A percentile compares a stretch with the other conserved stretches of the same genome.
These are phyloP conservation scores for Sebastolobus alascanus DNA, from an alignment of 2,797 vertebrate species.

Conservation along the genomic window DNA sequence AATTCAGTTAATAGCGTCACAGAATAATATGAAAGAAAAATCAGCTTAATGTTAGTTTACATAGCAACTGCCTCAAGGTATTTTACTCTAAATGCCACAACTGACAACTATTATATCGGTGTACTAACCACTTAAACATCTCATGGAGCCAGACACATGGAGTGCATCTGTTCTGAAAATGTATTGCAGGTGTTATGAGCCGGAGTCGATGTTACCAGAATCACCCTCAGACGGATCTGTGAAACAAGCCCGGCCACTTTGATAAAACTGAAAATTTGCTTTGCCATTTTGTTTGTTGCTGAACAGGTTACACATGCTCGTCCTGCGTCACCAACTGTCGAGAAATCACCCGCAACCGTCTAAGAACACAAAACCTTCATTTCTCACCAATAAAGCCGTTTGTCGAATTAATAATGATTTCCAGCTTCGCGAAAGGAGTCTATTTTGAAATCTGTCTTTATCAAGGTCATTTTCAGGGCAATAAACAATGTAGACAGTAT, in stretches of 20 bases:
- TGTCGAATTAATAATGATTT: slow-evolving; percentile 38
- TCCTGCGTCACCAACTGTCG: slow-evolving; percentile 40
- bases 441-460: slow-evolving; percentile 52
- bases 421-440: slow-evolving; percentile 31
- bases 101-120: slow-evolving; percentile 28
- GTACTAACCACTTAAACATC: slow-evolving; percentile 29
- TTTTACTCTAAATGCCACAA: slow-evolving; percentile 27
- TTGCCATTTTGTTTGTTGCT: slow-evolving; percentile 52
- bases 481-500: slow-evolving; percentile 48
- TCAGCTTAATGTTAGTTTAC: slow-evolving; percentile 35
- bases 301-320: slow-evolving; percentile 58
- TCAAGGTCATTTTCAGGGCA: slow-evolving; percentile 50
- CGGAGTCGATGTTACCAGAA: slow-evolving; percentile 1
- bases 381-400: slow-evolving; percentile 23
- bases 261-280: slow-evolving; percentile 34
- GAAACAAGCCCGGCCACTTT: slow-evolving; percentile 38
- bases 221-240: slow-evolving; percentile 28
- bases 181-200: slow-evolving; percentile 23
- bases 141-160: slow-evolving; percentile 46
- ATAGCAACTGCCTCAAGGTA: slow-evolving; percentile 17
- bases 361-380: slow-evolving; percentile 25
- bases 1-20: slow-evolving; percentile 48
- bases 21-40: slow-evolving; percentile 32
- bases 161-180: slow-evolving; percentile 40
- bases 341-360: slow-evolving; percentile 8